Evolutionary conservation across 35 echinoderm and acorn worm species (phyloP), one percentile per base, ranked within the genome.

Genomic region (Acanthaster planci): DNA sequence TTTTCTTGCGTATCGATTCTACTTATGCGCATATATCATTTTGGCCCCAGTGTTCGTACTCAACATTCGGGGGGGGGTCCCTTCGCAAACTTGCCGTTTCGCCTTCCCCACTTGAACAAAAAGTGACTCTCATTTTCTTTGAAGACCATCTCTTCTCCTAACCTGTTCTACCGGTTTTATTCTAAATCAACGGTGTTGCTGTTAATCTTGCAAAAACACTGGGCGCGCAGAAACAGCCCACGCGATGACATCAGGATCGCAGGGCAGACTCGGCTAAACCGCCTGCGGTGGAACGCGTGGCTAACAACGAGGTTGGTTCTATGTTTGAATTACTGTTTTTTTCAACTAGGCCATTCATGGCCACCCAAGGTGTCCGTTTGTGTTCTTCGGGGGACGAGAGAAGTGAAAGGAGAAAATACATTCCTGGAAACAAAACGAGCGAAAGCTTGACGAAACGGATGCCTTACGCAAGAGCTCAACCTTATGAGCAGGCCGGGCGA

Each of bases 181-280:
- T 47, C 4, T 12, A 47, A 47, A 47, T 47, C 42, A 47, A 47
- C 42, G 42, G 4, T 12, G 42, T 47, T 47, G 42, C 42, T 47
- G 42, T 31, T 72, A 72, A 72, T 72, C 64, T 72, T 72, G 34
- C 64, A 23, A 72, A 72, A 72, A 72, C 64, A 72, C 64, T 72
- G 64, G 64, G 30, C 64, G 64, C 34, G 34, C 29, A 34, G 23
- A 72, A 72, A 72, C 64, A 19, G 64, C 30, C 19, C 64, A 30
- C 19, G 64, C 64, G 64, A 31, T 72, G 64, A 72, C 64, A 72
- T 72, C 64, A 29, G 64, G 34, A 34, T 31, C 14, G 21, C 26
- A 31, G 16, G n/a, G 59, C 30, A 14, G 30, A 67, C 59, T 31
- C 23, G 59, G 8, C 5, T 19, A 72, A 26, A 6, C 22, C 64